A percentile compares a stretch with the other conserved stretches of the same genome.
phyloP scores from a whole-genome alignment of 2,888 invertebrate species.

The Meteorus colon region DNA sequence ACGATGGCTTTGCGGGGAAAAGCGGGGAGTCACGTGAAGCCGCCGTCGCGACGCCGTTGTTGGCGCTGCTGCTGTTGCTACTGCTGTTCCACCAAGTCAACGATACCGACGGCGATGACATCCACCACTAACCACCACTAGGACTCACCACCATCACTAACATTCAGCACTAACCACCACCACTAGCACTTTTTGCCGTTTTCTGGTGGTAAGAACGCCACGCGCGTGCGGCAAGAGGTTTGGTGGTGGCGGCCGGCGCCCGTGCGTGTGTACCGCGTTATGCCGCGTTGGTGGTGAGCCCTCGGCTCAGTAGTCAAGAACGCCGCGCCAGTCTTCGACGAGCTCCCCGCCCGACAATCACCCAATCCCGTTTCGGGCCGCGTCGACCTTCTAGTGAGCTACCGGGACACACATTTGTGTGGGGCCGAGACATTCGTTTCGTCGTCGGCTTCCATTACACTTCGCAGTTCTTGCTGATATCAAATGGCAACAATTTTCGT shows the following conservation, averaged over 20 bases:
- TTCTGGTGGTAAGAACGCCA: conserved; percentile 39
- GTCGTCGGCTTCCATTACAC: conserved; percentile 7
- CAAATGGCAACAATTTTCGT: neutral
- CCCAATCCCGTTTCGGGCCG: conserved; percentile 57
- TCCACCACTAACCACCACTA: conserved; percentile 33
- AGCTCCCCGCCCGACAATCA: conserved; percentile 60
- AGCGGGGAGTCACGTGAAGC: conserved; percentile 50
- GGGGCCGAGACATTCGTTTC: conserved; percentile 20
- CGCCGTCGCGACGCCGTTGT: conserved; percentile 46
- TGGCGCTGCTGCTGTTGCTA: conserved; percentile 55
- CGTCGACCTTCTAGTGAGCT: conserved; percentile 32
- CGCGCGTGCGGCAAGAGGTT: conserved; percentile 49
- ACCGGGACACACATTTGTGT: conserved; percentile 40
- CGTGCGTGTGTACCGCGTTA: conserved; percentile 58
- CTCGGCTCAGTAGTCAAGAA: conserved; percentile 59
- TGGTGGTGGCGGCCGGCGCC: conserved; percentile 49
- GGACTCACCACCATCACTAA: conserved; percentile 4
- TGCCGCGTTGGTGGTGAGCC: conserved; percentile 56
- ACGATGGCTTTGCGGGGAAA: conserved; percentile 64
- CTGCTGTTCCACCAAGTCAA: conserved; percentile 45
- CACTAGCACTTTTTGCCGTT: conserved; percentile 23
- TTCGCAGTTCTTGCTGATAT: neutral
- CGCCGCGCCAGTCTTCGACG: conserved; percentile 66
- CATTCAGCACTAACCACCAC: conserved; percentile 22
- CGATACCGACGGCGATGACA: conserved; percentile 29